Base-by-base conservation (phyloP, 2,888 invertebrate genomes). In the Iselma pallidipennis region DNA sequence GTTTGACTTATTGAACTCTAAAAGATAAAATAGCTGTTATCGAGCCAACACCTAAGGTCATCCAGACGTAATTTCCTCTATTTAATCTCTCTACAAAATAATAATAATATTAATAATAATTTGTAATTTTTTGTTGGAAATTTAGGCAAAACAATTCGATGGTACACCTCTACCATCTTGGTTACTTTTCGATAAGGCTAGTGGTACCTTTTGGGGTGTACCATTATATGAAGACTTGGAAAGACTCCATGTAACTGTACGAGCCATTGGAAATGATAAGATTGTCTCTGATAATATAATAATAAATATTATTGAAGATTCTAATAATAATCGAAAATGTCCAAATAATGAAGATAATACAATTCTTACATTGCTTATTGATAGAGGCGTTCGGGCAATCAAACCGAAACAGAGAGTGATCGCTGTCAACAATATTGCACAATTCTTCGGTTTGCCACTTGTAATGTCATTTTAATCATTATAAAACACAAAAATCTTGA, bases 161-260 rank as follows among this genome's bases (percentile, higher is more conserved):
- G 80, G 80, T 16, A 80, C 80, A 55, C 72, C 79, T 1, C 75
- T 88, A 68, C 90, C 91, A 0, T 81, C 82, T 66, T 92, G 92
- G 92, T 81, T 92, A 72, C 83, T 87, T 66, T 91, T 91, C 82
- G 89, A 92, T 80, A 85, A 86, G 57, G 84, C 83, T 56, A 86
- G 87, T 66, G 88, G 88, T n/a, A 83, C 89, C 59, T 85, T 94
- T 76, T 87, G 88, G 79, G 94, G 94, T 16, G 86, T 94, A 57
- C 92, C 94, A 0, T 83, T 87, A 67, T 81, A 82, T 55, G 84
- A 85, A 61, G 90, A 94, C 77, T 78, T 89, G 10, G 92, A 91
- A 54, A 83, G 86, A 52, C 85, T 90, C 76, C 86, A 87, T 66
- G 83, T 91, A 71, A 85, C 83, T 19, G 85, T 90, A 59, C 87